phyloP scores from a whole-genome alignment of 1,140 invertebrate species.

The Drosophila nigromelanica region DNA sequence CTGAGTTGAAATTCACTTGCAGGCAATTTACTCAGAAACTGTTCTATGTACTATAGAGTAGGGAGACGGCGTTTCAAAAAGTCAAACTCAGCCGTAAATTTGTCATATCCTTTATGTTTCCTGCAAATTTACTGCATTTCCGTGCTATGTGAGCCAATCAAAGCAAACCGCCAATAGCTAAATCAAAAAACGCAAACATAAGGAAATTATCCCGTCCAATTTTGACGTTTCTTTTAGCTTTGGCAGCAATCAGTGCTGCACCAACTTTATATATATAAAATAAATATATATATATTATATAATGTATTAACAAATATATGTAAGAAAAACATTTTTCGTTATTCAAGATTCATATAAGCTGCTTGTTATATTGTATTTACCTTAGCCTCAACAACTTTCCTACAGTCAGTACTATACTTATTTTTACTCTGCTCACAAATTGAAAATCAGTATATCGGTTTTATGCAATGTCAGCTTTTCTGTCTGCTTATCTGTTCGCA shows the following conservation, averaged over 20 bases:
- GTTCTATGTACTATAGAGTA: background rate
- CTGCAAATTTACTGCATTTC: conserved; percentile 65
- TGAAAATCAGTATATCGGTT: too few relatives aligned
- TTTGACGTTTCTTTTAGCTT: conserved; percentile 1
- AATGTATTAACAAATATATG: too few relatives aligned
- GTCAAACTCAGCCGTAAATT: conserved; percentile 60
- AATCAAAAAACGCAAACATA: conserved; percentile 14
- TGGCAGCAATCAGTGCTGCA: conserved; percentile 28
- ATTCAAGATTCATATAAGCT: too few relatives aligned
- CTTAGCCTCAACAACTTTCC: too few relatives aligned
- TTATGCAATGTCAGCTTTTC: too few relatives aligned
- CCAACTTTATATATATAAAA: background rate
- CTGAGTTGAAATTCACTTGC: background rate
- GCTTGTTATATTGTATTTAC: too few relatives aligned
- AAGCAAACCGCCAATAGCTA: conserved; percentile 10
- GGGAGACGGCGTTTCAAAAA: conserved; percentile 39
- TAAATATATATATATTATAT: too few relatives aligned
- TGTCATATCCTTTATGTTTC: conserved; percentile 61
- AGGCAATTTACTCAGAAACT: background rate
- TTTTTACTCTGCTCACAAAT: too few relatives aligned
- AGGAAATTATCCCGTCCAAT: background rate
- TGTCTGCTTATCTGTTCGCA: too few relatives aligned
- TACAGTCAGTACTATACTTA: too few relatives aligned
- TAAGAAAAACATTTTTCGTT: too few relatives aligned
- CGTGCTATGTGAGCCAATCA: conserved; percentile 46